Percentiles rank a stretch among this genome's conserved stretches.
These are phyloP conservation scores for Sebastes steindachneri DNA, from an alignment of 2,797 vertebrate species.

Conservation along the genomic window DNA sequence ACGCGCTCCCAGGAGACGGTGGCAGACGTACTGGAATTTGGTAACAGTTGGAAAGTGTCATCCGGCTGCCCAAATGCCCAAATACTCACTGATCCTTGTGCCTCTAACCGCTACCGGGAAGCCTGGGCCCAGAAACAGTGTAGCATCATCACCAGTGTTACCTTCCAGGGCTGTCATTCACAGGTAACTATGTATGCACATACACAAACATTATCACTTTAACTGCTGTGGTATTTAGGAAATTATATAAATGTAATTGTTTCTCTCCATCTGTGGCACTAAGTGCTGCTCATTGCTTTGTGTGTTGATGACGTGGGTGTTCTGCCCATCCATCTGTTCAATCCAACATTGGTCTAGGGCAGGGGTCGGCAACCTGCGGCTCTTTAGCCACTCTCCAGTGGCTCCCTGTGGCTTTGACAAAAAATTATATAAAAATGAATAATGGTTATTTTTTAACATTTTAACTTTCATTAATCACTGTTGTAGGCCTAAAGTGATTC, in stretches of 20 bases:
- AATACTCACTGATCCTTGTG: conserved; percentile 76
- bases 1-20: conserved; percentile 84
- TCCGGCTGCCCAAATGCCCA: conserved; percentile 78
- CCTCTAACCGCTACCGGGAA: conserved; percentile 81
- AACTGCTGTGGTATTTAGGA: neutral
- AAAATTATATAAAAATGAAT: no score
- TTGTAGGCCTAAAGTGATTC: no score
- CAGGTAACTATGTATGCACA: conserved; percentile 75
- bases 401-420: no score
- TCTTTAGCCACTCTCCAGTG: no score
- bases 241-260: neutral
- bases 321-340: neutral
- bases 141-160: conserved; percentile 85
- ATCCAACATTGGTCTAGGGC: neutral
- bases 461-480: no score
- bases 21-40: conserved; percentile 83
- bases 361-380: no score
- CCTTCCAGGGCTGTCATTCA: conserved; percentile 86
- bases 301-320: neutral
- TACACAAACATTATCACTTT: neutral
- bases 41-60: conserved; percentile 89
- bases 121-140: conserved; percentile 89
- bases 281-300: neutral
- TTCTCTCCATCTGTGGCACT: neutral
- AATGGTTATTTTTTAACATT: neutral